A percentile compares a stretch with the other conserved stretches of the same genome.
These are phyloP conservation scores for Epirrita christyi DNA, from an alignment of 2,888 invertebrate genomes.

Conservation along the genomic window DNA sequence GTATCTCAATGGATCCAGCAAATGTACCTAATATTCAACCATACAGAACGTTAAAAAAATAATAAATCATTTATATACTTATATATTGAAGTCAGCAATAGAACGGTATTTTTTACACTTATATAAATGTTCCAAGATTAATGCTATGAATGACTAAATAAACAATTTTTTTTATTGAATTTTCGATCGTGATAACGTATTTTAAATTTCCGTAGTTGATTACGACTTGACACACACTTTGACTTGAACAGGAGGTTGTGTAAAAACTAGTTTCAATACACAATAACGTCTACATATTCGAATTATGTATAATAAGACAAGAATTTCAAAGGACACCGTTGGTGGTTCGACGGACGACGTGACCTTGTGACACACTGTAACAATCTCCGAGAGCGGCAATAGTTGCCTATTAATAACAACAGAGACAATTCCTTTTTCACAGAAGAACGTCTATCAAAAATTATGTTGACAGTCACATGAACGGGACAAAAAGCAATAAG, in stretches of 20 bases:
- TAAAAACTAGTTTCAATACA: conserved; percentile 18
- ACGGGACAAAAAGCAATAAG: too few relatives aligned
- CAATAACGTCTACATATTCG: conserved; percentile 8
- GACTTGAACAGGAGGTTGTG: conserved; percentile 8
- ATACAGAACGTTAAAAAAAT: too few relatives aligned
- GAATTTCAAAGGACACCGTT: conserved; percentile 22
- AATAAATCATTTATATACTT: too few relatives aligned
- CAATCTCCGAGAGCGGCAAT: conserved; percentile 38
- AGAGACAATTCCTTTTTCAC: too few relatives aligned
- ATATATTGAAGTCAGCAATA: too few relatives aligned
- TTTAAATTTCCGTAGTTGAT: conserved; percentile 7
- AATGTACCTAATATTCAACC: too few relatives aligned
- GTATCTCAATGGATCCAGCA: too few relatives aligned
- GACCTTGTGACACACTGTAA: conserved; percentile 42
- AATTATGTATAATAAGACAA: conserved; percentile 11
- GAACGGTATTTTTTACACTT: too few relatives aligned
- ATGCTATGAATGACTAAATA: not conserved
- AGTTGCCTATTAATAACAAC: not conserved
- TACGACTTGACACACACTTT: not conserved
- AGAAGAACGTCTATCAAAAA: too few relatives aligned
- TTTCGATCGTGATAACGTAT: conserved; percentile 14
- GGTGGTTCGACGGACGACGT: conserved; percentile 30
- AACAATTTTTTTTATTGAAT: conserved; percentile 7
- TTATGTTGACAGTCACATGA: too few relatives aligned
- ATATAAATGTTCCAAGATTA: not conserved